A percentile compares a stretch with the other conserved stretches of the same genome.
Evolutionary conservation across 2,888 invertebrate species (phyloP).

Genomic region (Mellilla xanthometata): DNA sequence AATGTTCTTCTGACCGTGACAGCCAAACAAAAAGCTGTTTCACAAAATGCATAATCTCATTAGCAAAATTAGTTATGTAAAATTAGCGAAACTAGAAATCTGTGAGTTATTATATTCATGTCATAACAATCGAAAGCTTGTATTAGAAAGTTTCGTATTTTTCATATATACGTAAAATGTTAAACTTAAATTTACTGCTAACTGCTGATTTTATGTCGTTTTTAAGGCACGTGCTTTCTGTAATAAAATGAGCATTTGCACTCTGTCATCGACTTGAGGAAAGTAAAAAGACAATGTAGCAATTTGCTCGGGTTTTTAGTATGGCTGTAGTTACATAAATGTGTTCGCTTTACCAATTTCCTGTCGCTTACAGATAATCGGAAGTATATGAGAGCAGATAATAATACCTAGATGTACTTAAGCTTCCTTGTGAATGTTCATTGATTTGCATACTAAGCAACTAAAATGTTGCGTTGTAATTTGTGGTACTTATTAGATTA

Average conservation of each 20-base stretch:
- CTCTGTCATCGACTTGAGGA: conserved; percentile 2
- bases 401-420: conserved; percentile 14
- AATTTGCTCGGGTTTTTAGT: conserved; percentile 17
- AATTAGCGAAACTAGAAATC: background rate
- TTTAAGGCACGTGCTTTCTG: conserved; percentile 1
- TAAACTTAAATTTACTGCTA: background rate
- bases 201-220: background rate
- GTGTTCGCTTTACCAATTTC: conserved; percentile 19
- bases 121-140: conserved; percentile 18
- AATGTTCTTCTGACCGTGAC: too few species aligned
- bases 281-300: conserved; percentile 17
- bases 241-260: background rate
- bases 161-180: conserved; percentile 4
- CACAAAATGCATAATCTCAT: background rate
- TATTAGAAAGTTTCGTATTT: conserved; percentile 19
- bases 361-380: conserved; percentile 36
- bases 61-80: background rate
- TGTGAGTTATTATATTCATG: conserved; percentile 3
- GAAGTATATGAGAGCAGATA: conserved; percentile 37
- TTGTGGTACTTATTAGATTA: conserved; percentile 1
- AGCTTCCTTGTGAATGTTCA: conserved; percentile 60
- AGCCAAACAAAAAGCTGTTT: too few species aligned
- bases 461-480: background rate
- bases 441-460: too few species aligned
- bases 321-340: conserved; percentile 20